Evolutionary conservation across 2,797 vertebrate genomes (phyloP), one percentile per base, ranked within the genome.

Genomic region (Meda fulgida): DNA sequence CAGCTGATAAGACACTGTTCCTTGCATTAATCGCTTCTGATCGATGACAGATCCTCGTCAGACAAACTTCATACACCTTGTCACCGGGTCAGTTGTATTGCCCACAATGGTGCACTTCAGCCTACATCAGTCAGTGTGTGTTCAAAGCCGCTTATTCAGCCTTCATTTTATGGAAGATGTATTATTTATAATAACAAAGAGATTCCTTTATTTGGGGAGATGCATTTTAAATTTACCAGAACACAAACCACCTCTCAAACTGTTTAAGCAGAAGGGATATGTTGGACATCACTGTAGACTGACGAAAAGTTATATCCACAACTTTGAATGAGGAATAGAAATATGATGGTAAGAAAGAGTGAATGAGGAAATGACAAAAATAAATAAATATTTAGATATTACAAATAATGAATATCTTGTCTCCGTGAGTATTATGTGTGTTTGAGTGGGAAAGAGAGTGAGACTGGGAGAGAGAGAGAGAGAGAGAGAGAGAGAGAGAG

Each of bases 1-100:
- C 91, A 91, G 93, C 90, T 94, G 91, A 92, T 92, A 91, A 94
- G 90, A 94, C 89, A 90, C 89, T 87, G 78, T 88, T 85, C 85
- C 83, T 91, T 84, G 88, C 87, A 88, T 90, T 81, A 83, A 72
- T 87, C 90, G 90, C 90, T 90, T 91, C 89, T 90, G 93, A 90
- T 91, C 91, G 91, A 93, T 93, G 92, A 89, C 78, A 91, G 91
- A 92, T 91, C 87, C 91, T 88, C 90, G 84, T 89, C 67, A 69
- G 75, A 86, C 84, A 43, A 88, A 85, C 90, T 90, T 91, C 80
- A 90, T 88, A 76, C 84, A 89, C 88, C 84, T 89, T 87, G 89
- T 89, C 83, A 92, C 89, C 84, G 84, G 90, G 77, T 72, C 43
- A 29, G 89, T 77, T 69, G 60, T 81, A 89, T 90, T 84, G 90